These are phyloP conservation scores for Lophotriccus pileatus DNA, from an alignment of 2,797 vertebrate genomes.

Conservation along the genomic window DNA sequence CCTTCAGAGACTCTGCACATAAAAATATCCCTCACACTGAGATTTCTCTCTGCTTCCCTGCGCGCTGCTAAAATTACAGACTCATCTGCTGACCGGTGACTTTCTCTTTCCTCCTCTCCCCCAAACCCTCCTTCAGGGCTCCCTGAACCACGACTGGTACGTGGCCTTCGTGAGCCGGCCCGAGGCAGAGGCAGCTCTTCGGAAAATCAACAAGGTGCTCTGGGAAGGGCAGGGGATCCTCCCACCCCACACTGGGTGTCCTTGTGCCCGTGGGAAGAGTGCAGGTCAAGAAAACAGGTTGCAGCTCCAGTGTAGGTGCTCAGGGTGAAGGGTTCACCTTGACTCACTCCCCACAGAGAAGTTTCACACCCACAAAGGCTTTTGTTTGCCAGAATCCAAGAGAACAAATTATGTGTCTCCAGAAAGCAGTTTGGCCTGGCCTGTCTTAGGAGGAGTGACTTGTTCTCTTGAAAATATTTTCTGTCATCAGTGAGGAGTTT, in stretches of 20 bases:
- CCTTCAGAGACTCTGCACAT: background rate
- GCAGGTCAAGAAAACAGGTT: background rate
- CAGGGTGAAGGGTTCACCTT: background rate
- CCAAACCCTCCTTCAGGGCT: background rate
- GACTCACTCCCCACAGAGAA: background rate
- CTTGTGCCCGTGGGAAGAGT: background rate
- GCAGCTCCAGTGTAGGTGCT: background rate
- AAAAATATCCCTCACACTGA: background rate
- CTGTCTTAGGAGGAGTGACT: background rate
- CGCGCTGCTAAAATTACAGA: background rate
- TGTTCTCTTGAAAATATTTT: background rate
- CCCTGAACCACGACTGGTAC: conserved; percentile 81
- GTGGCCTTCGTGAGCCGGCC: conserved; percentile 81
- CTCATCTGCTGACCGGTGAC: background rate
- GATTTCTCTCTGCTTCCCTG: background rate
- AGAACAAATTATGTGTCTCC: background rate
- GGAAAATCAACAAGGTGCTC: conserved; percentile 83
- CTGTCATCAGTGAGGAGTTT: background rate
- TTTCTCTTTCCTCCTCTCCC: background rate
- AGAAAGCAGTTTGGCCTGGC: background rate
- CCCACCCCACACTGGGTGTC: background rate
- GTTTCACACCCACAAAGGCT: background rate
- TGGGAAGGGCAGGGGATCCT: background rate
- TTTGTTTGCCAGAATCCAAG: background rate
- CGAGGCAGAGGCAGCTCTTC: conserved; percentile 87